Evolutionary conservation across 2,888 invertebrate species (phyloP).

Genomic region (Emmelina monodactyla): DNA sequence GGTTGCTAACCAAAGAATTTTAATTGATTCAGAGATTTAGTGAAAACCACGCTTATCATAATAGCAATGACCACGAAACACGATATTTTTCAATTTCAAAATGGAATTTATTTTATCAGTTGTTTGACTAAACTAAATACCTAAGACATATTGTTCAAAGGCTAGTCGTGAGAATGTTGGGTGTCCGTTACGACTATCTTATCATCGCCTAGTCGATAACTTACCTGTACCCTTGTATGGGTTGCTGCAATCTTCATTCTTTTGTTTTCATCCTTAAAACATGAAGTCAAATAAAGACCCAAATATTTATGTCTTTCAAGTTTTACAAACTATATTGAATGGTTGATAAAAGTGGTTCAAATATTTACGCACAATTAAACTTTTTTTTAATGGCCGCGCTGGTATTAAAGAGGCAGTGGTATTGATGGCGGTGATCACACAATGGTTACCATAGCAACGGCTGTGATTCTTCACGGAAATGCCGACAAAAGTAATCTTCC

Average conservation of each 20-base stretch:
- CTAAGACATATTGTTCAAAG: not conserved
- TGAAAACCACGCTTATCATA: not conserved
- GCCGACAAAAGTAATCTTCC: slow-evolving; percentile 36
- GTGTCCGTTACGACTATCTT: not conserved
- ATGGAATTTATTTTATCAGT: not conserved
- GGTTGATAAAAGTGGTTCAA: slow-evolving; percentile 1
- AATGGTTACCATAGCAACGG: slow-evolving; percentile 19
- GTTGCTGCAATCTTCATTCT: not conserved
- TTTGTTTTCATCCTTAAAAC: not conserved
- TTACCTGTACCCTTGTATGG: too few species aligned
- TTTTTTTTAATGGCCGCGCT: too few species aligned
- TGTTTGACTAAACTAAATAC: not conserved
- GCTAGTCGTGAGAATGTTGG: not conserved
- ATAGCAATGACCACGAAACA: not conserved
- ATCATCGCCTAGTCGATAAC: not conserved
- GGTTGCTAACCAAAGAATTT: not conserved
- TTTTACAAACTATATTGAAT: too few species aligned
- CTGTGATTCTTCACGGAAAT: slow-evolving; percentile 13
- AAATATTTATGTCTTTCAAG: not conserved
- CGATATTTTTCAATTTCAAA: not conserved
- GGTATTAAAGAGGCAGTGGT: slow-evolving; percentile 7
- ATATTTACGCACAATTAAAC: not conserved
- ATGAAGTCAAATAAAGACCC: not conserved
- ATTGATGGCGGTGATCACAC: slow-evolving; percentile 17
- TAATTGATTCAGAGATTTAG: slow-evolving; percentile 1